These are phyloP conservation scores for Polypedilum pembai DNA, from an alignment of 1,140 invertebrate species.

Conservation along the genomic window DNA sequence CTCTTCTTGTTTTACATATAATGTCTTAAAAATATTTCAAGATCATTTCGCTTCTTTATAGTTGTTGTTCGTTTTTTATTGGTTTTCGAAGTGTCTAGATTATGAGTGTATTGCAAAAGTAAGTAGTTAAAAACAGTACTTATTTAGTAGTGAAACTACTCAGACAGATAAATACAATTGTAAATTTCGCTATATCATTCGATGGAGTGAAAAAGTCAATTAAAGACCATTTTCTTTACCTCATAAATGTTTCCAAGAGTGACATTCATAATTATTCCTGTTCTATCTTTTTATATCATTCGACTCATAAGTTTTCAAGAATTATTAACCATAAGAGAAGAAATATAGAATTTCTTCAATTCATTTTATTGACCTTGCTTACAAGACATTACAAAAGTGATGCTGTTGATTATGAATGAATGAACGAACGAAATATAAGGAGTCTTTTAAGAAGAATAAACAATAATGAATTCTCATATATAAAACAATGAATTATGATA, in stretches of 20 bases:
- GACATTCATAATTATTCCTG: not conserved
- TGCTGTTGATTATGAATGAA: too few relatives aligned
- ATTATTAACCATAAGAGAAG: not conserved
- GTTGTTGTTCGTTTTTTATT: not conserved
- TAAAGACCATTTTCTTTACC: not conserved
- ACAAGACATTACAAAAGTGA: not conserved
- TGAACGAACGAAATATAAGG: too few relatives aligned
- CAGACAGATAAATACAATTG: not conserved
- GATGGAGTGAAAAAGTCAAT: constrained; percentile 12
- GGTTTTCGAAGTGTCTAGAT: constrained; percentile 5
- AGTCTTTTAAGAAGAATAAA: too few relatives aligned
- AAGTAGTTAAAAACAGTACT: not conserved
- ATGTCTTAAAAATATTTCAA: too few relatives aligned
- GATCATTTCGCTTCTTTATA: too few relatives aligned
- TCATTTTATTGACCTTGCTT: not conserved
- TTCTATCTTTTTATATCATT: not conserved
- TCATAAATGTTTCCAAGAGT: constrained; percentile 11
- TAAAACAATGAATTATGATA: too few relatives aligned
- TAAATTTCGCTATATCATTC: not conserved
- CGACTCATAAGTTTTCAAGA: not conserved
- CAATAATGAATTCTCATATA: too few relatives aligned
- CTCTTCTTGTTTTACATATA: too few relatives aligned
- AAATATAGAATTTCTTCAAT: not conserved
- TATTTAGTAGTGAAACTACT: not conserved
- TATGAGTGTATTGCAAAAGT: not conserved